Evolutionary conservation across 2,888 invertebrate species (phyloP).

Genomic region (Halocaridina rubra): DNA sequence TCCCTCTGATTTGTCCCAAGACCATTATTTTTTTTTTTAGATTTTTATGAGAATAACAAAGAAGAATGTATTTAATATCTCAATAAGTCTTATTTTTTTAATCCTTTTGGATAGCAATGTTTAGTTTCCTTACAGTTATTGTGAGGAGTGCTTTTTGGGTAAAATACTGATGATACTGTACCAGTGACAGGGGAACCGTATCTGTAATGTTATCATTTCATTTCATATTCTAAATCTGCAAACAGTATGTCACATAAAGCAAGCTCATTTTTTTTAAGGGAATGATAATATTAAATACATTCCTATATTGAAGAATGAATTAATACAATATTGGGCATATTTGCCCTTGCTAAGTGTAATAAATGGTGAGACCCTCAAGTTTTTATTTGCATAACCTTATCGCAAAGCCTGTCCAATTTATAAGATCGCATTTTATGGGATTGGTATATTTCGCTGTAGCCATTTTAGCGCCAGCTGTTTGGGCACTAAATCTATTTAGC

Average conservation of each 20-base stretch:
- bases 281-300: constrained; percentile 7
- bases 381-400: too few relatives aligned
- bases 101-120: background rate
- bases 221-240: background rate
- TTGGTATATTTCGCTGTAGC: too few relatives aligned
- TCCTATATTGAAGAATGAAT: constrained; percentile 16
- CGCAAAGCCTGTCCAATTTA: too few relatives aligned
- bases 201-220: background rate
- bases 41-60: too few relatives aligned
- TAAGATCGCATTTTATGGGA: too few relatives aligned
- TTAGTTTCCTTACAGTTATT: background rate
- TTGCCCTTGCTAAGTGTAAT: constrained; percentile 28
- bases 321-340: constrained; percentile 12
- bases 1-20: too few relatives aligned
- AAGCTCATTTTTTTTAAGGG: background rate
- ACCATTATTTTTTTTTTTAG: too few relatives aligned
- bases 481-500: background rate
- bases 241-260: background rate
- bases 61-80: too few relatives aligned
- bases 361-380: constrained; percentile 14
- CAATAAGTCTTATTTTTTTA: too few relatives aligned
- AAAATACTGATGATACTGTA: background rate
- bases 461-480: too few relatives aligned
- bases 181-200: too few relatives aligned
- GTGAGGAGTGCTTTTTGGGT: background rate